Base-by-base conservation (phyloP, 2,797 vertebrate species). In the Geotrypetes seraphini region DNA sequence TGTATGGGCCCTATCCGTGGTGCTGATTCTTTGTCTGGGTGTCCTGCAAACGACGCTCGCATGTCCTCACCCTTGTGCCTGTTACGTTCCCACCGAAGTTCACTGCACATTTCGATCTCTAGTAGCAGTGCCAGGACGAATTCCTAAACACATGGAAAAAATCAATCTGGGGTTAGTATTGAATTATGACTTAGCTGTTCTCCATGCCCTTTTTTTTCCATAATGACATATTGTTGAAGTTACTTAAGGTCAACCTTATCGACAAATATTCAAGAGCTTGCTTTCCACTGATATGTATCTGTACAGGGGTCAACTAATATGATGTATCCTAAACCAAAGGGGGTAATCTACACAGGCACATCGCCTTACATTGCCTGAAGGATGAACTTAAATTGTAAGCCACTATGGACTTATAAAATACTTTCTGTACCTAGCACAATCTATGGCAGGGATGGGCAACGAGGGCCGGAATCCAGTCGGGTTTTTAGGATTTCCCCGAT, bases 21-120 rank as follows among this genome's bases (percentile, higher is more conserved):
- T 78, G 19, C 78, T 91, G 75, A 53, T 84, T 9, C 20, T 76
- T 39, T 38, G 58, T 5, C 18, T 73, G 43, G 38, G 31, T 8
- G 25, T 63, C 31, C 52, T 63, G 1, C 43, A 9, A 0, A 42
- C 14, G 0, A 18, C 62, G 1, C 39, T 7, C 10, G 46, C 63
- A 22, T 97, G 94, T 22, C 94, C 94, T 11, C 81, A 63, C 1
- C 76, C 80, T 3, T 97, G 94, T 12, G 67, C 91, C 50, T 97
- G 94, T 59, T 93, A 91, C 12, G 75, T 87, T 12, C 81, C 85
- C 35, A 66, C 70, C 1, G 91, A 97, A 54, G 85, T 96, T 27
- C 93, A 95, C 71, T 97, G 94, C 78, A 96, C 92, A 12, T 97
- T 97, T 52, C 84, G 92, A 25, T 93, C 92, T 17, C 57, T 97